phyloP scores from a whole-genome alignment of 2,113 vertebrate genomes.

The Pituophis catenifer region DNA sequence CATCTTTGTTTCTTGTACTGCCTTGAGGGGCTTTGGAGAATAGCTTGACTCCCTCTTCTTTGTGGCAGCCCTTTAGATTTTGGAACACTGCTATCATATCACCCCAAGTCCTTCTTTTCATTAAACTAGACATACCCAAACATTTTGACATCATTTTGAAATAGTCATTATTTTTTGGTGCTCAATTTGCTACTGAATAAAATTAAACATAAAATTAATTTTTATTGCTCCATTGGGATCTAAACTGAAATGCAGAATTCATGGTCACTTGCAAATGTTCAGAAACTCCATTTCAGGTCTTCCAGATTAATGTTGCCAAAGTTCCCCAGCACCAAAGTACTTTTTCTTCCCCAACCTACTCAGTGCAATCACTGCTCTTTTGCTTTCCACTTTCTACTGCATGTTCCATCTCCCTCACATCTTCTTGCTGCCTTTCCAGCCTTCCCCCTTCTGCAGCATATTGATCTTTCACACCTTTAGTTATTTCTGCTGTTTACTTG shows the following conservation, averaged over 20 bases:
- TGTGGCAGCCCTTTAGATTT: background rate
- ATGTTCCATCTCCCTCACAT: background rate
- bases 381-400: background rate
- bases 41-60: background rate
- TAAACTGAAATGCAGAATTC: background rate
- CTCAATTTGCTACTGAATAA: background rate
- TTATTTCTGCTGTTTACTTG: background rate
- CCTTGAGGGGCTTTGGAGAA: background rate
- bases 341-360: background rate
- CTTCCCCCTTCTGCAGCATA: background rate
- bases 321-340: background rate
- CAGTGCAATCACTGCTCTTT: background rate
- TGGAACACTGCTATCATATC: background rate
- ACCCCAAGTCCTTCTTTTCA: background rate
- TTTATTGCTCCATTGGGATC: conserved; percentile 8
- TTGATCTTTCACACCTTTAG: background rate
- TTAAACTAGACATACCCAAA: background rate
- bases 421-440: background rate
- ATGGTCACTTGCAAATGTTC: background rate
- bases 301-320: background rate
- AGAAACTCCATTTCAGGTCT: background rate
- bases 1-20: too few species aligned
- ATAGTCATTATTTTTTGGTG: background rate
- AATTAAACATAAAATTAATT: background rate
- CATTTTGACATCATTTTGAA: background rate